Evolutionary conservation across 2,113 vertebrate genomes (phyloP).

Genomic region (Petrocephalus microphthalmus): DNA sequence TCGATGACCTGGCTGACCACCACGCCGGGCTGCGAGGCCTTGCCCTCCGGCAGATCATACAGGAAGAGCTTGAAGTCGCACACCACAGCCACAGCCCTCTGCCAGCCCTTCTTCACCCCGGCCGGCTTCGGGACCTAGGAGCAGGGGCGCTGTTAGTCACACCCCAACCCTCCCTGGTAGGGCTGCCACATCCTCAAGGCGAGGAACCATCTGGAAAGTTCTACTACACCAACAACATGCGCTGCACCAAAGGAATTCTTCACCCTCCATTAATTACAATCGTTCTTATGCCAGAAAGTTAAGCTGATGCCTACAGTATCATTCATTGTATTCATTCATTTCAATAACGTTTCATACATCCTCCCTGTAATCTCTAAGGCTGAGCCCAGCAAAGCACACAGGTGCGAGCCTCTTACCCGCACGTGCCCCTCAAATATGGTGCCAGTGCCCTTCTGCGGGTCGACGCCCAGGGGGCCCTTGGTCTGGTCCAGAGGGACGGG

Average conservation of each 20-base stretch:
- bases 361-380: not conserved
- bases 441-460: conserved; percentile 89
- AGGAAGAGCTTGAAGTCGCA: conserved; percentile 97
- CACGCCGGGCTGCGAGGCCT: conserved; percentile 79
- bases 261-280: not conserved
- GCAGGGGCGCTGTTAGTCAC: not conserved
- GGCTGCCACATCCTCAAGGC: not conserved
- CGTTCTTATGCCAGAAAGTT: not conserved
- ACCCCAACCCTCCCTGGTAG: not conserved
- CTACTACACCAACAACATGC: not conserved
- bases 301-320: not conserved
- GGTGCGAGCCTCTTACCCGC: conserved; percentile 66
- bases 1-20: conserved; percentile 92
- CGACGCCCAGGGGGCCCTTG: conserved; percentile 88
- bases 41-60: conserved; percentile 90
- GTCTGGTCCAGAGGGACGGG: conserved; percentile 91
- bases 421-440: conserved; percentile 92
- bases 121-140: conserved; percentile 88
- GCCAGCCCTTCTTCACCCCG: conserved; percentile 97
- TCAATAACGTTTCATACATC: no score
- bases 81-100: conserved; percentile 86
- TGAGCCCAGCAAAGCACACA: not conserved
- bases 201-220: not conserved
- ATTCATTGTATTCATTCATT: no score
- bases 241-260: not conserved